Evolutionary conservation across 2,113 vertebrate genomes (phyloP).

Genomic region (Oryzias woworae): DNA sequence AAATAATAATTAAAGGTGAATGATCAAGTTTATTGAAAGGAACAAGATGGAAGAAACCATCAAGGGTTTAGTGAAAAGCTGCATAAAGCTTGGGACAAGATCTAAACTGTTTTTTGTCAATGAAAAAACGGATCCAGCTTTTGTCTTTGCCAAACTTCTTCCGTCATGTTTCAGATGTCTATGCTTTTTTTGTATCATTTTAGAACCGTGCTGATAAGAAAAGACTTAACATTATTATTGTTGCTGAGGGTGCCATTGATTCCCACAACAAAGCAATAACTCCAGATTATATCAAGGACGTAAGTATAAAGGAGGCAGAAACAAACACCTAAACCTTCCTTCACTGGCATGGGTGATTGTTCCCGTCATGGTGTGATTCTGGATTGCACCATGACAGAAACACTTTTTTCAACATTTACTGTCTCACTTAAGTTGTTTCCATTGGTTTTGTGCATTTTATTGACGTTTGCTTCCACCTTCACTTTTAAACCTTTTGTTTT

Average conservation of each 20-base stretch:
- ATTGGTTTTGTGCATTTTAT: constrained; percentile 2
- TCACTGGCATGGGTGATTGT: constrained; percentile 20
- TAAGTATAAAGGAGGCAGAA: constrained; percentile 72
- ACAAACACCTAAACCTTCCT: neutral
- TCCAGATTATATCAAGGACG: constrained; percentile 90
- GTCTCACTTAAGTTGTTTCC: neutral
- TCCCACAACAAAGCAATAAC: constrained; percentile 86
- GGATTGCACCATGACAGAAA: neutral
- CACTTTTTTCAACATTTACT: neutral
- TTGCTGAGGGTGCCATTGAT: constrained; percentile 88
- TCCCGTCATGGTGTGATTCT: neutral
- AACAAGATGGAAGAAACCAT: too few relatives aligned
- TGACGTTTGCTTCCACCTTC: neutral
- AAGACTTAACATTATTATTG: constrained; percentile 83
- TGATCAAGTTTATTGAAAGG: too few relatives aligned
- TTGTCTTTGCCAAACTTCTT: constrained; percentile 41
- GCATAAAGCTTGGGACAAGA: too few relatives aligned
- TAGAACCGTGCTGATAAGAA: constrained; percentile 80
- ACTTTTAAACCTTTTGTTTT: neutral
- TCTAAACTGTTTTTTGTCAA: too few relatives aligned
- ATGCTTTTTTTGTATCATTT: constrained; percentile 31
- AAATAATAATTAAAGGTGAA: too few relatives aligned
- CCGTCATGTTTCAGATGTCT: constrained; percentile 41
- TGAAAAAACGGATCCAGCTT: constrained; percentile 28
- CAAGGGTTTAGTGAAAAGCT: too few relatives aligned